A percentile compares a stretch with the other conserved stretches of the same genome.
These are phyloP conservation scores for Nothobranchius furzeri DNA, from an alignment of 2,113 vertebrate species.

Conservation along the genomic window DNA sequence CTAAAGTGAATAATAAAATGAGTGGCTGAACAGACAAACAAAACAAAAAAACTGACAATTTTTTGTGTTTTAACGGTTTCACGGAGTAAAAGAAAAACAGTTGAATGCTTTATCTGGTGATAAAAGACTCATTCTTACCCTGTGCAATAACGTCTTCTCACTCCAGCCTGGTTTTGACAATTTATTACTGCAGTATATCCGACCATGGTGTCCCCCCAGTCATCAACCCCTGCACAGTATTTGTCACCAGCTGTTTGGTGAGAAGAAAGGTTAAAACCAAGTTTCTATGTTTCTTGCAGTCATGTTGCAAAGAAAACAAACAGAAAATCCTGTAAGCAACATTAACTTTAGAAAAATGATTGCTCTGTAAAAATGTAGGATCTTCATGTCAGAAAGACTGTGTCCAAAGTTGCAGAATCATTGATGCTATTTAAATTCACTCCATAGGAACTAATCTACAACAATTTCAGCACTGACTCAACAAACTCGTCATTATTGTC, in stretches of 20 bases:
- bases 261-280: not conserved
- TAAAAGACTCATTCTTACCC: not conserved
- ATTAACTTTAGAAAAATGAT: not conserved
- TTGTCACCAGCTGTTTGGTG: accelerated
- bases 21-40: not conserved
- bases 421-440: too few relatives aligned
- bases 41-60: not conserved
- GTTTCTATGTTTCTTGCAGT: not conserved
- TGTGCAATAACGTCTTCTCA: constrained; percentile 8
- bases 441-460: too few relatives aligned
- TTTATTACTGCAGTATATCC: constrained; percentile 2
- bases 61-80: not conserved
- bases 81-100: not conserved
- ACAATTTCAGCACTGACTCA: too few relatives aligned
- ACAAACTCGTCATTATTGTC: too few relatives aligned
- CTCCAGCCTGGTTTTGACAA: constrained; percentile 25
- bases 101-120: not conserved
- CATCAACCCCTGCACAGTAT: accelerated
- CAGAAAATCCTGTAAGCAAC: not conserved
- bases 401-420: not conserved
- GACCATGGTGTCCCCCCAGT: constrained; percentile 49
- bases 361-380: not conserved
- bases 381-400: not conserved
- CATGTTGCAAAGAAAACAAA: not conserved
- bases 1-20: not conserved